Percentiles rank a stretch among this genome's conserved stretches.
These are phyloP conservation scores for Ammodytes marinus DNA, from an alignment of 2,113 vertebrate species.

Conservation along the genomic window DNA sequence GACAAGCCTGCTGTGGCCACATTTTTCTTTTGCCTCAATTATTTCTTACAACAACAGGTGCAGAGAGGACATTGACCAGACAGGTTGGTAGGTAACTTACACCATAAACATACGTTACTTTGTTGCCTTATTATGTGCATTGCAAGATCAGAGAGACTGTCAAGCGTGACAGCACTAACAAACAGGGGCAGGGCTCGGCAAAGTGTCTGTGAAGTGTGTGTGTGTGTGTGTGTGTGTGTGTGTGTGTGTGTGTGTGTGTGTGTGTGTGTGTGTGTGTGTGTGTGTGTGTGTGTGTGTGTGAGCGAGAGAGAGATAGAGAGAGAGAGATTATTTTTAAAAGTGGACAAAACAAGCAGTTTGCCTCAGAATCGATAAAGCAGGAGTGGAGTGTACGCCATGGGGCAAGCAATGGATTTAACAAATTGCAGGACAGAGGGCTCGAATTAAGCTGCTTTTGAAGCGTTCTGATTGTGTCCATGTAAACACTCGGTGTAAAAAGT, in stretches of 20 bases:
- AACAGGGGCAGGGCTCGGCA: no score
- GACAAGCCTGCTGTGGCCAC: background rate
- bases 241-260: background rate
- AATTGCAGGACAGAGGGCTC: background rate
- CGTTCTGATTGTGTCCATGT: background rate
- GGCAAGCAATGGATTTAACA: background rate
- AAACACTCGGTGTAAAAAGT: background rate
- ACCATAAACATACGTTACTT: no score
- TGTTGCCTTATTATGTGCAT: background rate
- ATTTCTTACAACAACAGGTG: background rate
- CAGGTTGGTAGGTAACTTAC: background rate
- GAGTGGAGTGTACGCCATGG: background rate
- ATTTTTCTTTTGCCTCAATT: background rate
- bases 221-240: background rate
- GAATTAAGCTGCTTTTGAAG: background rate
- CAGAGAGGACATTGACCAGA: background rate
- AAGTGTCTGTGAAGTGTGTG: background rate
- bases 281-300: background rate
- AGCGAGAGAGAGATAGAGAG: no score
- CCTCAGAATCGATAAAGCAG: constrained; percentile 2
- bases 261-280: background rate
- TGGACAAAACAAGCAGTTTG: constrained; percentile 7
- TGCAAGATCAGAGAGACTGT: no score
- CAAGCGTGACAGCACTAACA: no score
- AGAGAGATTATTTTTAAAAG: background rate